A percentile compares a stretch with the other conserved stretches of the same genome.
Conservation (phyloP, 2,797 vertebrate species). For the Diceros bicornis region DNA sequence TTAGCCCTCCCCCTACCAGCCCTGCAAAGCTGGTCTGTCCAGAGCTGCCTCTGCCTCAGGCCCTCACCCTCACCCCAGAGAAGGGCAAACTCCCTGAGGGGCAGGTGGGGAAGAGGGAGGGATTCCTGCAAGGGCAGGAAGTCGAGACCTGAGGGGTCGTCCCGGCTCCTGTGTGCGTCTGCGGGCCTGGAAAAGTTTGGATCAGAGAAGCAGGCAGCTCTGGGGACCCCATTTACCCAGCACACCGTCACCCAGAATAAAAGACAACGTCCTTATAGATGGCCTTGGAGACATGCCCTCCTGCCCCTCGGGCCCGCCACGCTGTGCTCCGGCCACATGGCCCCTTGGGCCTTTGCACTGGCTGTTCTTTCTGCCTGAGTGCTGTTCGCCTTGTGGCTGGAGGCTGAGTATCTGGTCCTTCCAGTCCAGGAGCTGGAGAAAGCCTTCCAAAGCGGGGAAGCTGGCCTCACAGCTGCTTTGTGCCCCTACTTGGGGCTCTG, state of each 20-base stretch:
- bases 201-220: neutral
- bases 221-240: neutral
- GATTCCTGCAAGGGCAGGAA: neutral
- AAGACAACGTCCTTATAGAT: neutral
- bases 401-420: neutral
- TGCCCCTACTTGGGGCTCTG: neutral
- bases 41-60: neutral
- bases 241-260: neutral
- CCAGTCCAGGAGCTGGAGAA: neutral
- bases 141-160: neutral
- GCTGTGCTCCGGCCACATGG: neutral
- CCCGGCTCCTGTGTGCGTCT: neutral
- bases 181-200: neutral
- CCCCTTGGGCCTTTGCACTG: neutral
- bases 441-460: neutral
- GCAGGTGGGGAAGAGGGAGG: neutral
- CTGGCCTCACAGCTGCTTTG: neutral
- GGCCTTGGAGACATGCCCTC: no score
- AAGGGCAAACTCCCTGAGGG: no score
- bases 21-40: neutral
- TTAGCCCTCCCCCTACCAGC: accelerated
- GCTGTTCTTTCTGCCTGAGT: neutral
- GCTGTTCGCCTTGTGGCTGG: neutral
- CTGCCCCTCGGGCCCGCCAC: accelerated
- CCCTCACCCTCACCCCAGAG: neutral